Evolutionary conservation across 2,113 vertebrate species (phyloP), one percentile per base, ranked within the genome.

Genomic region (Cyphomyrus plagiostoma): DNA sequence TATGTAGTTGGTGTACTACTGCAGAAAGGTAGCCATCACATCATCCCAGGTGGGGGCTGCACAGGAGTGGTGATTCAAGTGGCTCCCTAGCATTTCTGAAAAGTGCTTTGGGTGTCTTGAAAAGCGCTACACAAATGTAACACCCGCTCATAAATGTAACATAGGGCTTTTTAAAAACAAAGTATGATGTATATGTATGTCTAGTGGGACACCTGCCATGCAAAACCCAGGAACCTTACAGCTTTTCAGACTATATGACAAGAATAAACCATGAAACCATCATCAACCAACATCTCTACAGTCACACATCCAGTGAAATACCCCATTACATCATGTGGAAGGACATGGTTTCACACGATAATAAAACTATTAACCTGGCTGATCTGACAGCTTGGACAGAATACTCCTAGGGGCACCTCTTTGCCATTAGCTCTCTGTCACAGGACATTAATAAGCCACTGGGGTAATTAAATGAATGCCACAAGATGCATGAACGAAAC

Each of bases 281-380:
- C 35, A 35, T 35, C 35, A 35, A 35, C 35, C 35, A 35, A 35
- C 48, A 50, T n/a, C 4, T 17, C 46, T 8, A 10, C n/a, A 13
- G 9, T 15, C 84, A 53, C 42, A 35, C 85, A 87, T 19, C 13
- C 85, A 52, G 49, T 17, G 49, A n/a, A 53, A 30, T 17, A 7
- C 30, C 2, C 1, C 11, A 35, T 35, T 53, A 87, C 50, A 17
- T 87, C 50, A 87, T 23, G 19, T 21, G 8, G 83, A 46, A 52
- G 45, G 39, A 42, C 58, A 89, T 50, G 83, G 53, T 86, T 42
- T 48, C 39, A 86, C 56, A 86, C 52, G 84, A 86, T 89, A 86
- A 86, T 89, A 86, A 89, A 42, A 87, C 83, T 89, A 84, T 89
- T 87, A 89, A 86, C 89, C 89, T 86, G 84, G 84, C 30, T 49